These are phyloP conservation scores for Bombus terrestris DNA, from an alignment of 1,140 invertebrate genomes.

Conservation along the genomic window DNA sequence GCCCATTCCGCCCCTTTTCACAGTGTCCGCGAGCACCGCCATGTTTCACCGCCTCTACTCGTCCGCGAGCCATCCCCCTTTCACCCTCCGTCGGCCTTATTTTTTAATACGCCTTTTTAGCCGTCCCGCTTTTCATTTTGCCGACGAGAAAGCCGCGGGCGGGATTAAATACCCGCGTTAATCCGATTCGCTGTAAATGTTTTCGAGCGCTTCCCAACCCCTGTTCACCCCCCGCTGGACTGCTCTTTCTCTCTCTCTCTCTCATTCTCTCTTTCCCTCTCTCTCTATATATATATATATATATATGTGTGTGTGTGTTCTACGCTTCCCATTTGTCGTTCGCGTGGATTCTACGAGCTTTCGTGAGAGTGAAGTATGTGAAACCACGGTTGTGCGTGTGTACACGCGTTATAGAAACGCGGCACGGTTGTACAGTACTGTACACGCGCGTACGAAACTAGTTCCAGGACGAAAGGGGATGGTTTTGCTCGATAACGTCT, in stretches of 20 bases:
- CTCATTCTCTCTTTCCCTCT: too few species aligned
- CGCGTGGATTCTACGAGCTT: not conserved
- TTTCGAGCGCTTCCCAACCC: slow-evolving; percentile 49
- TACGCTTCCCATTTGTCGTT: not conserved
- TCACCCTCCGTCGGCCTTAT: not conserved
- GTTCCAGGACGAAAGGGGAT: not conserved
- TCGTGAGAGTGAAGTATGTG: not conserved
- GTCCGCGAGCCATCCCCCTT: not conserved
- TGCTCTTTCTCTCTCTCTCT: not conserved
- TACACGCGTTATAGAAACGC: not conserved
- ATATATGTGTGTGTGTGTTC: too few species aligned
- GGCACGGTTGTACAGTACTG: not conserved
- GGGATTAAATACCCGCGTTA: slow-evolving; percentile 70
- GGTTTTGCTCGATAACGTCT: slow-evolving; percentile 52
- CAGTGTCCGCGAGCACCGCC: not conserved
- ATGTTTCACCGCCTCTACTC: not conserved
- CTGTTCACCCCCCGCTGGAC: not conserved
- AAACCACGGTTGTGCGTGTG: not conserved
- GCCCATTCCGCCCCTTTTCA: not conserved
- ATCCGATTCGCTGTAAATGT: slow-evolving; percentile 70
- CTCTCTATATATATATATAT: too few species aligned
- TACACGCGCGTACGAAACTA: slow-evolving; percentile 5
- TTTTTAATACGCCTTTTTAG: slow-evolving; percentile 59
- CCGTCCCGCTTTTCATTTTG: slow-evolving; percentile 61
- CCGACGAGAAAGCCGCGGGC: slow-evolving; percentile 57